These are phyloP conservation scores for Climacteris rufus DNA, from an alignment of 2,113 vertebrate genomes.

Conservation along the genomic window DNA sequence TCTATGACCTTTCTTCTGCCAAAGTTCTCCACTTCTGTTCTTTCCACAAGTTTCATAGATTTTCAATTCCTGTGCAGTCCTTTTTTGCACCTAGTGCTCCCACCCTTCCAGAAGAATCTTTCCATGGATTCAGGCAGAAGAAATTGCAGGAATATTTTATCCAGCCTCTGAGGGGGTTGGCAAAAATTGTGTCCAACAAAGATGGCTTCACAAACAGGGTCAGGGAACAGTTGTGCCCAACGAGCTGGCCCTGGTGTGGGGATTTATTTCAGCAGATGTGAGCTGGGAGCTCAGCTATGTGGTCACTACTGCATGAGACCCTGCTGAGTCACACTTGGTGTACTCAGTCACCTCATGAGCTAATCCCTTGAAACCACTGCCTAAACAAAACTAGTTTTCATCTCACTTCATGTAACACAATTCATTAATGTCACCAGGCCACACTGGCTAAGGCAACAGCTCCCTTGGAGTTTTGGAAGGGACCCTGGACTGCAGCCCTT, in stretches of 20 bases:
- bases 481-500: neutral
- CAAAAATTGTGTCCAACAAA: neutral
- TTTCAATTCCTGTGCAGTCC: neutral
- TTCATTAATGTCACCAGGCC: neutral
- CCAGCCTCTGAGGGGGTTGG: neutral
- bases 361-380: neutral
- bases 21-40: neutral
- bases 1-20: neutral
- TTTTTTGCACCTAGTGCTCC: neutral
- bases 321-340: neutral
- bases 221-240: neutral
- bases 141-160: neutral
- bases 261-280: neutral
- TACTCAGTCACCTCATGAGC: neutral
- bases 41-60: rapidly evolving
- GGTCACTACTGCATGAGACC: neutral
- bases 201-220: neutral
- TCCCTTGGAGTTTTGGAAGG: neutral
- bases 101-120: neutral
- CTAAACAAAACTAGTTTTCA: slow-evolving; percentile 1
- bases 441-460: neutral
- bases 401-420: neutral
- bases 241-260: neutral
- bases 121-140: neutral
- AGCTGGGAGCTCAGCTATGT: neutral